phyloP scores from a whole-genome alignment of 2,888 invertebrate species.

The Gerris lacustris region DNA sequence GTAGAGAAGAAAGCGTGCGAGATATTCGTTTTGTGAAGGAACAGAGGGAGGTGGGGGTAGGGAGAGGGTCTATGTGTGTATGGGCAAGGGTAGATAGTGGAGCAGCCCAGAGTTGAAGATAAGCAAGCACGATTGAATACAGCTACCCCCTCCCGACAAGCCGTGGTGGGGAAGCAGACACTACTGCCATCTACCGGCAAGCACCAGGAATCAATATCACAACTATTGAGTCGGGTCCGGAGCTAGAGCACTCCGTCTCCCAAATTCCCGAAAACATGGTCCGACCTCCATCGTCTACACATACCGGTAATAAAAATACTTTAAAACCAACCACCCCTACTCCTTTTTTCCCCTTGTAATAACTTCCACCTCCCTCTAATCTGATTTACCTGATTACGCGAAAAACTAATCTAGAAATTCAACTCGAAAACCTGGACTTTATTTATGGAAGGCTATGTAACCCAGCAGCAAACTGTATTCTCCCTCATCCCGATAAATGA shows the following conservation, averaged over 20 bases:
- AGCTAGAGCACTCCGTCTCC: background rate
- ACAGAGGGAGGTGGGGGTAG: background rate
- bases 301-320: slow-evolving; percentile 5
- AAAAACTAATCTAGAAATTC: too few relatives aligned
- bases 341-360: too few relatives aligned
- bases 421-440: too few relatives aligned
- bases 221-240: slow-evolving; percentile 5
- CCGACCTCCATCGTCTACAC: background rate
- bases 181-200: slow-evolving; percentile 5
- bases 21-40: background rate
- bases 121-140: slow-evolving; percentile 1
- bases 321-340: background rate
- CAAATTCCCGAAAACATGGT: background rate
- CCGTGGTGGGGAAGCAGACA: background rate
- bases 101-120: background rate
- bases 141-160: background rate
- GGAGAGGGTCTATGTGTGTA: background rate
- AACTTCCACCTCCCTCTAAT: too few relatives aligned
- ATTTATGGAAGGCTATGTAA: too few relatives aligned
- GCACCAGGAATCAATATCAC: slow-evolving; percentile 5
- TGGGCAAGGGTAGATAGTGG: background rate
- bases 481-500: too few relatives aligned
- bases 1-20: background rate
- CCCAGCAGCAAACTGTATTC: too few relatives aligned
- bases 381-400: too few relatives aligned